Evolutionary conservation across 2,113 vertebrate genomes (phyloP).

Genomic region (Neolamprologus tretocephalus): DNA sequence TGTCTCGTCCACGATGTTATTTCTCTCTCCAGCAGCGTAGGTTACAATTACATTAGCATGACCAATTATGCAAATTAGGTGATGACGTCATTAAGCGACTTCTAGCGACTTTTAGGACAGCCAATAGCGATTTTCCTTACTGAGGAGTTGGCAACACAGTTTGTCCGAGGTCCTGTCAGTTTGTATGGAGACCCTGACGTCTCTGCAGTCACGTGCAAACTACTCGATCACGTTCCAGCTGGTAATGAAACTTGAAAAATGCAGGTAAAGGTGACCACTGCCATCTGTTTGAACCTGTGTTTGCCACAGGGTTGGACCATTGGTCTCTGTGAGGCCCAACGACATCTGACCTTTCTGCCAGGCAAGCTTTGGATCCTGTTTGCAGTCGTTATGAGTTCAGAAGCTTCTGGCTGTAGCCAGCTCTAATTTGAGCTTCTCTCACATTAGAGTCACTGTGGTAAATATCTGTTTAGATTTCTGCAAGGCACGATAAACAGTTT

Average conservation of each 20-base stretch:
- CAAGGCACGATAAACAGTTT: neutral
- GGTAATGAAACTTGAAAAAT: neutral
- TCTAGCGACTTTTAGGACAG: too few species aligned
- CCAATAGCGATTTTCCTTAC: too few species aligned
- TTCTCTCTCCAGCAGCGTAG: too few species aligned
- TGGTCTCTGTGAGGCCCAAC: neutral
- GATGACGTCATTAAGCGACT: too few species aligned
- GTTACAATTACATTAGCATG: too few species aligned
- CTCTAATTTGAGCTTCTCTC: neutral
- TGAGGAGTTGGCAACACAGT: neutral
- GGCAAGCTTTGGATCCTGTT: neutral
- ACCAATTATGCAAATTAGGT: too few species aligned
- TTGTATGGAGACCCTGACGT: neutral
- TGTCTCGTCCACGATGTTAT: too few species aligned
- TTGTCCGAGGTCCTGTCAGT: neutral
- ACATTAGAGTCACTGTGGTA: neutral
- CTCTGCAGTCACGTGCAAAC: accelerated
- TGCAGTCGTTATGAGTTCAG: neutral
- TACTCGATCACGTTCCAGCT: neutral
- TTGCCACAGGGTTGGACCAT: neutral
- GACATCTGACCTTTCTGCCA: neutral
- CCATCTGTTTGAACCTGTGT: neutral
- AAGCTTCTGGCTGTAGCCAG: neutral
- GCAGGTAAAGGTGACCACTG: neutral
- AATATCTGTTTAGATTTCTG: neutral